phyloP scores from a whole-genome alignment of 2,888 invertebrate species.

The Dicranocentrus wangi region DNA sequence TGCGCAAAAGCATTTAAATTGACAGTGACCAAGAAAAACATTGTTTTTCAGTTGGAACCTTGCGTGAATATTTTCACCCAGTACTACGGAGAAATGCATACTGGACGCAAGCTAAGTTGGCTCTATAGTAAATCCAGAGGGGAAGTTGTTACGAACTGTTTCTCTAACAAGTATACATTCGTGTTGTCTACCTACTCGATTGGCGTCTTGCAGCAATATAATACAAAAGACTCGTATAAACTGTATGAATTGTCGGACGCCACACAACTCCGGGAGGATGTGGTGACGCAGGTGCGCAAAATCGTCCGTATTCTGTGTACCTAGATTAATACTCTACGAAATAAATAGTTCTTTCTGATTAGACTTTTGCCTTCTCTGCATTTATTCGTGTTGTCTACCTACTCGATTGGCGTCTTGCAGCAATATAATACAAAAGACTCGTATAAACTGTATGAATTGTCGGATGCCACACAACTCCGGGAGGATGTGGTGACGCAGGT shows the following conservation, averaged over 20 bases:
- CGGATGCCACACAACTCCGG: constrained; percentile 90
- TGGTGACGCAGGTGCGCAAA: constrained; percentile 80
- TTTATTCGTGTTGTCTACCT: constrained; percentile 93
- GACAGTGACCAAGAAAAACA: not conserved
- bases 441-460: constrained; percentile 91
- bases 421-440: constrained; percentile 93
- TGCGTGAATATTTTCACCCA: constrained; percentile 54
- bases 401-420: constrained; percentile 97
- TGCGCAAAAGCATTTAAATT: not conserved
- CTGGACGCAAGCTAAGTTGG: constrained; percentile 64
- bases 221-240: constrained; percentile 90
- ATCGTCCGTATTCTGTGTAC: too few relatives aligned
- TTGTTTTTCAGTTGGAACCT: constrained; percentile 50
- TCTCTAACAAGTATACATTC: constrained; percentile 79
- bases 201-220: constrained; percentile 96
- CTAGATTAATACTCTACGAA: not conserved
- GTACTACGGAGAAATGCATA: constrained; percentile 62
- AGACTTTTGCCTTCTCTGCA: too few relatives aligned
- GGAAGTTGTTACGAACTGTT: constrained; percentile 50
- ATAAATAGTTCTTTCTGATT: not conserved
- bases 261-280: constrained; percentile 89
- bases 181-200: constrained; percentile 99
- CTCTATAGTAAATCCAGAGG: constrained; percentile 59
- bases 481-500: constrained; percentile 85
- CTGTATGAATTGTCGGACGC: constrained; percentile 90